Conservation (phyloP, 2,113 vertebrate genomes). For the Gavia stellata region DNA sequence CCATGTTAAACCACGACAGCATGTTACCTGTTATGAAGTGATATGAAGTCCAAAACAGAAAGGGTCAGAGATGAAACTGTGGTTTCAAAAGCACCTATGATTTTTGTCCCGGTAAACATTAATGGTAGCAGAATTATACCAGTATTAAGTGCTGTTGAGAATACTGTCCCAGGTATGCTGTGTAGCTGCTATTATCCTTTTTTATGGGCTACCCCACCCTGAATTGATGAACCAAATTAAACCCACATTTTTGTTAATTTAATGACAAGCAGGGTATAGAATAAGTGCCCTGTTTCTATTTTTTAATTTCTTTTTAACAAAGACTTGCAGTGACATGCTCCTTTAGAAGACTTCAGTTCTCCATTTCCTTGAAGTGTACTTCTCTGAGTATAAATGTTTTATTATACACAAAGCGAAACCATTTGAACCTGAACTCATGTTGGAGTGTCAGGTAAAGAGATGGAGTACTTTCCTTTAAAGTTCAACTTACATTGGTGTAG, state of each 20-base stretch:
- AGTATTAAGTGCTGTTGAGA: not conserved
- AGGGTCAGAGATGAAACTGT: not conserved
- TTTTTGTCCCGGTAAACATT: not conserved
- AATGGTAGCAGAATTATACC: not conserved
- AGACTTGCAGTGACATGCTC: not conserved
- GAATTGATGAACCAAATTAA: not conserved
- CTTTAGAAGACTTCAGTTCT: not conserved
- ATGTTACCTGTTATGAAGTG: not conserved
- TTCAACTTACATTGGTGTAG: not conserved
- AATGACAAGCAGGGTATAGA: not conserved
- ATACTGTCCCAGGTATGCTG: not conserved
- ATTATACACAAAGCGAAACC: not conserved
- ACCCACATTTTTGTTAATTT: not conserved
- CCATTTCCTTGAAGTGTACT: not conserved
- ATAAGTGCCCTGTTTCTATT: not conserved
- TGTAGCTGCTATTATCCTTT: not conserved
- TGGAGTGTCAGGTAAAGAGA: not conserved
- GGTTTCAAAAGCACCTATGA: not conserved
- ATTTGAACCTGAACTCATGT: not conserved
- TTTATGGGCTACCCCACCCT: not conserved
- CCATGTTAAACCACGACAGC: no score
- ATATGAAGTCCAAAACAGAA: not conserved
- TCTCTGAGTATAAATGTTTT: not conserved
- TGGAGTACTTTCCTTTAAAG: not conserved
- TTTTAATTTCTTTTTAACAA: not conserved